Evolutionary conservation across 2,888 invertebrate species (phyloP).

Genomic region (Brenthis ino): DNA sequence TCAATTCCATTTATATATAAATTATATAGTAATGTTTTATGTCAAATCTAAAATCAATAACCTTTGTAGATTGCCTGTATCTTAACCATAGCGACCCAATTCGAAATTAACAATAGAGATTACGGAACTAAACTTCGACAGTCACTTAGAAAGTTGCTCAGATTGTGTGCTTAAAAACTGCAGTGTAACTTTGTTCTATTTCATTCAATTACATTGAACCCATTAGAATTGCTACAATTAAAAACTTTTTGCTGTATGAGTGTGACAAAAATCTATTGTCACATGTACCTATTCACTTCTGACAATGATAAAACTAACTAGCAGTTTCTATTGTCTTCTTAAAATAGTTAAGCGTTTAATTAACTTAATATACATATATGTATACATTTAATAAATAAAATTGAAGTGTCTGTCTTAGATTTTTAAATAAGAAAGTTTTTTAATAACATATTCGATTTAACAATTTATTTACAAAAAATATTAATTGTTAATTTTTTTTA

Average conservation of each 20-base stretch:
- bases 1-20: too few species aligned
- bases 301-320: too few species aligned
- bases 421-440: too few species aligned
- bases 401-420: too few species aligned
- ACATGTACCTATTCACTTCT: too few species aligned
- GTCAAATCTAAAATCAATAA: slow-evolving; percentile 24
- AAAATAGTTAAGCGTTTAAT: too few species aligned
- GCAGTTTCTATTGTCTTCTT: too few species aligned
- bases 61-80: slow-evolving; percentile 25
- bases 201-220: slow-evolving; percentile 12
- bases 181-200: slow-evolving; percentile 29
- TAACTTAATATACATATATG: too few species aligned
- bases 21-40: not conserved
- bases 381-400: too few species aligned
- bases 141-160: slow-evolving; percentile 38
- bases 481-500: too few species aligned
- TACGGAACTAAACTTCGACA: slow-evolving; percentile 33
- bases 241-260: not conserved
- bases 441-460: too few species aligned
- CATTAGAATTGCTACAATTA: slow-evolving; percentile 8
- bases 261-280: not conserved
- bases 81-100: slow-evolving; percentile 28
- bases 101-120: slow-evolving; percentile 35
- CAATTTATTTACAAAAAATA: too few species aligned
- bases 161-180: slow-evolving; percentile 29